Evolutionary conservation across 2,797 vertebrate species (phyloP).

Genomic region (Myotis vivesi): DNA sequence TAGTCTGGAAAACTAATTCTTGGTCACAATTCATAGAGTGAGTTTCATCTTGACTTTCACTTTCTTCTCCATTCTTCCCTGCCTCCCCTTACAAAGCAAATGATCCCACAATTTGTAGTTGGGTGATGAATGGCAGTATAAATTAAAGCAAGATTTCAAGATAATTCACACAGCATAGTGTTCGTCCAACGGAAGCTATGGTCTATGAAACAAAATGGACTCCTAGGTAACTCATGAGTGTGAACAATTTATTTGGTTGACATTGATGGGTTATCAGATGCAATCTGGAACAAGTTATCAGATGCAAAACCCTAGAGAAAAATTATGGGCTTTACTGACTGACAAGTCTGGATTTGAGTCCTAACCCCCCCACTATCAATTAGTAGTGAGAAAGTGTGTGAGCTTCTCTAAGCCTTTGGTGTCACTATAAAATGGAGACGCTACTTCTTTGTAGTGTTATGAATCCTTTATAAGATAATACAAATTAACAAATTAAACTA

Average conservation of each 20-base stretch:
- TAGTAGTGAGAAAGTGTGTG: not conserved
- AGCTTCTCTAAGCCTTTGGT: not conserved
- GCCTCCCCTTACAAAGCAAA: not conserved
- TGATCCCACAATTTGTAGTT: not conserved
- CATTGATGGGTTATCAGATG: not conserved
- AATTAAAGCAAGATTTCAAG: not conserved
- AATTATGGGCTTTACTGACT: not conserved
- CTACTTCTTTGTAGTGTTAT: not conserved
- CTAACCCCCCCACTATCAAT: not conserved
- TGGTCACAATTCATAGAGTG: not conserved
- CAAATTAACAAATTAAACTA: not conserved
- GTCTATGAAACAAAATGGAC: not conserved
- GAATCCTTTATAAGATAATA: not conserved
- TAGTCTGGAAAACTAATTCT: constrained; percentile 40
- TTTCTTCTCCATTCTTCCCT: not conserved
- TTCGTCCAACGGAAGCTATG: not conserved
- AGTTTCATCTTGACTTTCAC: not conserved
- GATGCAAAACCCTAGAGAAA: not conserved
- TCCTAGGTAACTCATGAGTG: not conserved
- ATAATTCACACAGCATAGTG: not conserved
- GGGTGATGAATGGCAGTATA: not conserved
- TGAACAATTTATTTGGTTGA: not conserved
- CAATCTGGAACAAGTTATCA: not conserved
- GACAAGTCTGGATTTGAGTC: not conserved
- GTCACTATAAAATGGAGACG: not conserved